phyloP scores from a whole-genome alignment of 2,888 invertebrate species.

The Peribatodes rhomboidaria region DNA sequence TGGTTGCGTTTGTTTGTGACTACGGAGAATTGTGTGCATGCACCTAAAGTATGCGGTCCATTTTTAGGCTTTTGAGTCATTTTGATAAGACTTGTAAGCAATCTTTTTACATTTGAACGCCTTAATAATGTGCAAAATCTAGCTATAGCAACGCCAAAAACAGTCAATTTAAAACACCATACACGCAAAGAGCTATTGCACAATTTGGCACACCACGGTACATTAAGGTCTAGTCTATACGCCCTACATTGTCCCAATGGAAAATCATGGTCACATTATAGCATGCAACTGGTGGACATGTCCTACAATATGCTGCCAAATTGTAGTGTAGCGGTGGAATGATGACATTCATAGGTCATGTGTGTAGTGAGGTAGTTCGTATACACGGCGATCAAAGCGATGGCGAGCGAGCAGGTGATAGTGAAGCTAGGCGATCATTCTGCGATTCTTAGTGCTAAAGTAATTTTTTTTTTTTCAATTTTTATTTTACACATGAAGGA shows the following conservation, averaged over 20 bases:
- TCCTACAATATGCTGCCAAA: conserved; percentile 27
- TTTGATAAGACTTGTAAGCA: too few species aligned
- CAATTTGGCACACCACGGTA: conserved; percentile 36
- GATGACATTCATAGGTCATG: not conserved
- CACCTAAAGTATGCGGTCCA: too few species aligned
- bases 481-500: too few species aligned
- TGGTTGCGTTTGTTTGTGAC: too few species aligned
- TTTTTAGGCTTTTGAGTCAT: too few species aligned
- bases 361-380: not conserved
- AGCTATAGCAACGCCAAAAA: conserved; percentile 14
- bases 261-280: conserved; percentile 28
- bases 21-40: too few species aligned
- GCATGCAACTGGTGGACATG: conserved; percentile 37
- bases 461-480: too few species aligned
- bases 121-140: not conserved
- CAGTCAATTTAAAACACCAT: conserved; percentile 3
- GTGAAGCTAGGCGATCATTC: too few species aligned
- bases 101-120: not conserved
- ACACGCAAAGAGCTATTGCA: conserved; percentile 11
- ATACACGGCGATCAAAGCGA: not conserved
- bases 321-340: conserved; percentile 24
- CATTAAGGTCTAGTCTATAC: conserved; percentile 29
- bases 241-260: conserved; percentile 21
- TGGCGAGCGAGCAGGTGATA: too few species aligned
- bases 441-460: too few species aligned